These are phyloP conservation scores for Nannoperca obscura DNA, from an alignment of 2,797 vertebrate species.

Conservation along the genomic window DNA sequence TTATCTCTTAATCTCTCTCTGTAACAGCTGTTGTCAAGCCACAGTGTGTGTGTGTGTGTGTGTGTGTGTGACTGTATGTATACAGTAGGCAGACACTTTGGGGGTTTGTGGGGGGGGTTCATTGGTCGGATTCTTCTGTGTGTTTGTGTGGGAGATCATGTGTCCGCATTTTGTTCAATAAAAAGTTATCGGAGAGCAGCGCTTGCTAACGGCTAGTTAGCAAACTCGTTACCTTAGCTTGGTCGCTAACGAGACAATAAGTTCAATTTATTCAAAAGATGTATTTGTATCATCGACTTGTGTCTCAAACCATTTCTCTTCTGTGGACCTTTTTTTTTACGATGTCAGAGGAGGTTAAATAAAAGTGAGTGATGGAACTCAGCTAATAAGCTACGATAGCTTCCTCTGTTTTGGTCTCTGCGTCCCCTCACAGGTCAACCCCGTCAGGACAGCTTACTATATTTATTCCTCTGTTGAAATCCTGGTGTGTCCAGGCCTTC, in stretches of 20 bases:
- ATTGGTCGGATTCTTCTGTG: neutral
- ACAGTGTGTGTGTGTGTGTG: neutral
- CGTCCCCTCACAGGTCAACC: neutral
- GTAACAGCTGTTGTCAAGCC: neutral
- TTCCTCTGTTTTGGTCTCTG: neutral
- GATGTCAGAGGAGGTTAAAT: too few species aligned
- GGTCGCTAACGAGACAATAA: too few species aligned
- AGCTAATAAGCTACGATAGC: too few species aligned
- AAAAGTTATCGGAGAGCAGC: too few species aligned
- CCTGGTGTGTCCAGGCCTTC: too few species aligned
- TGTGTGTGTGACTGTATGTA: neutral
- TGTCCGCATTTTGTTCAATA: neutral
- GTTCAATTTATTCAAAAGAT: too few species aligned
- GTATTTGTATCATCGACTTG: too few species aligned
- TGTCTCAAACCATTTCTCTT: neutral
- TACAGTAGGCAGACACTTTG: neutral
- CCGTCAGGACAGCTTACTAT: neutral
- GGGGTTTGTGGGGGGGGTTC: neutral
- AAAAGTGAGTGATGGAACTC: too few species aligned
- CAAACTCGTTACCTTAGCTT: too few species aligned
- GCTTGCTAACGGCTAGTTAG: neutral
- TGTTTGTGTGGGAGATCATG: neutral
- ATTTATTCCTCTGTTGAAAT: too few species aligned
- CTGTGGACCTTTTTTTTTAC: neutral
- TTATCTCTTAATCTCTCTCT: conserved; percentile 43